Conservation (phyloP, 92 coral and sea anemone species). For the Porites cylindrica region DNA sequence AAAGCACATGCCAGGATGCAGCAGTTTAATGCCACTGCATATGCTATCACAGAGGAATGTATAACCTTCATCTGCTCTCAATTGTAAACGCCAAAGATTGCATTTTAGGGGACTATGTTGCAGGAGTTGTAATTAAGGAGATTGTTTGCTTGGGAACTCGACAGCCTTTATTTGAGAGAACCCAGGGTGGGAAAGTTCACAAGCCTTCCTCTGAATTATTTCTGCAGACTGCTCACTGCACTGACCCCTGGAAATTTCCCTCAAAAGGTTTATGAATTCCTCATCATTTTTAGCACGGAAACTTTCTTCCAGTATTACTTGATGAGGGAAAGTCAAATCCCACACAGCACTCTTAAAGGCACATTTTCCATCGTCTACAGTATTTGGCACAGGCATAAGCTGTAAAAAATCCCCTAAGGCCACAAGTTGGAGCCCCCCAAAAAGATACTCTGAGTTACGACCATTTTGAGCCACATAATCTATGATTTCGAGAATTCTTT, state of each 20-base stretch:
- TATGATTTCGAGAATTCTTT: slow-evolving; percentile 44
- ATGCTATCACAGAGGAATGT: background rate
- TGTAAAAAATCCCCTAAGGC: slow-evolving; percentile 72
- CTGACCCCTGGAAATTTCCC: slow-evolving; percentile 28
- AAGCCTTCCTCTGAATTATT: slow-evolving; percentile 19
- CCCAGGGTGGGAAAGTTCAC: slow-evolving; percentile 22
- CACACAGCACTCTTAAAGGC: slow-evolving; percentile 57
- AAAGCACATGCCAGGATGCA: background rate
- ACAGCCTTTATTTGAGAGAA: background rate
- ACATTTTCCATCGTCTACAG: slow-evolving; percentile 41
- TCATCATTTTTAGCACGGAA: slow-evolving; percentile 43
- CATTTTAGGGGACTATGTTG: background rate
- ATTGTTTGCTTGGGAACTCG: too few relatives aligned
- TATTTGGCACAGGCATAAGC: slow-evolving; percentile 66
- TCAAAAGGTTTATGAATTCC: slow-evolving; percentile 48
- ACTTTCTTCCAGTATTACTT: slow-evolving; percentile 46
- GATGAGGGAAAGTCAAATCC: slow-evolving; percentile 58
- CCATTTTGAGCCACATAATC: slow-evolving; percentile 42
- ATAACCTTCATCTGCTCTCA: background rate
- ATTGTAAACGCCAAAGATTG: background rate
- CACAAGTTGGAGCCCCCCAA: slow-evolving; percentile 76
- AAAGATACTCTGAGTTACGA: slow-evolving; percentile 14
- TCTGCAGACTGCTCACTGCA: slow-evolving; percentile 8
- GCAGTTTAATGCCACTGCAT: background rate
- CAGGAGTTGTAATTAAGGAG: background rate